Base-by-base conservation (phyloP, 2,888 invertebrate species). In the Dione vanillae region DNA sequence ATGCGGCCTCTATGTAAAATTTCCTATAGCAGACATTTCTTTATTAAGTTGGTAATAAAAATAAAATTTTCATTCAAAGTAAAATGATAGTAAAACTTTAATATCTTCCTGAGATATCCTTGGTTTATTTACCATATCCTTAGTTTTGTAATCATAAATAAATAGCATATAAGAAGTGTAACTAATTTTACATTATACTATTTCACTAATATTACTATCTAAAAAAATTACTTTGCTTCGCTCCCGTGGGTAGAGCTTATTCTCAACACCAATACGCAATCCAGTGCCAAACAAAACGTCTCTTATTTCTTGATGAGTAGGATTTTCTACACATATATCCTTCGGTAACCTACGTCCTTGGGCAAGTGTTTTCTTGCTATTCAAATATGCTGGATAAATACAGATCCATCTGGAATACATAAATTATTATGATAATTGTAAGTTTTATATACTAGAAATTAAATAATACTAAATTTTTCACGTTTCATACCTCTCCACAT, bases 301-400 rank as follows among this genome's bases (percentile, higher is more conserved):
- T 75, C 97, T 95, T 74, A 99, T 99, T 91, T 99, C 99, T 80
- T 97, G 96, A 85, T 97, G 97, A 0, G 98, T 98, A 14, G 99
- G 99, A 88, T 99, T 98, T 79, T 99, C 98, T 0, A 99, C 97
- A 85, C 98, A 98, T 84, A 96, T 95, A 1, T 96, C 94, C 88
- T 98, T 98, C 0, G 97, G 90, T 27, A 99, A 92, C 78, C 96
- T 95, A 43, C 99, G 94, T 7, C 99, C 99, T 87, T 98, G 96
- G 1, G 97, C 97, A 16, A 97, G 86, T 0, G 98, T 97, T 86
- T 97, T 98, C 84, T 98, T 98, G 80, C 96, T 97, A 85, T 99
- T 99, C 64, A 99, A 94, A 81, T 99, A 99, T 0, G 98, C 97
- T 69, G 99, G 99, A 88, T 99, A 99, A 74, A 99, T 96, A 84